Conservation (phyloP, 2,888 invertebrate genomes). For the Epirrhoe alternata region DNA sequence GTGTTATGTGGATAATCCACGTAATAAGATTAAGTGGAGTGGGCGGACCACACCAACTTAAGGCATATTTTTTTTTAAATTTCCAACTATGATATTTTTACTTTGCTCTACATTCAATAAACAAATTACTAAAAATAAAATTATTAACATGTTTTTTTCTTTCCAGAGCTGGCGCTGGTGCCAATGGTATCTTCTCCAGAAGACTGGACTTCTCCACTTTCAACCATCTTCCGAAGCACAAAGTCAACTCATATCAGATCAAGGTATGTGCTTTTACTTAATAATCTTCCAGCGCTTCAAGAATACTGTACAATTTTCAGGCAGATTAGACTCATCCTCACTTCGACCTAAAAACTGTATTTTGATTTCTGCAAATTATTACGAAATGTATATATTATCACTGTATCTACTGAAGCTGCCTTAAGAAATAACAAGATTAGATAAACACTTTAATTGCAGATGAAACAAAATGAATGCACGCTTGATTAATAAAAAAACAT, state of each 20-base stretch:
- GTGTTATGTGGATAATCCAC: slow-evolving; percentile 43
- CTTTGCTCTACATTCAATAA: no score
- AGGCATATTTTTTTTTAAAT: not conserved
- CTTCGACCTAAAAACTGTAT: no score
- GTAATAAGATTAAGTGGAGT: slow-evolving; percentile 52
- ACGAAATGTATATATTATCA: no score
- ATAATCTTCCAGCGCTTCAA: not conserved
- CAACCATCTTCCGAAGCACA: slow-evolving; percentile 96
- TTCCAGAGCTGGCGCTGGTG: slow-evolving; percentile 93
- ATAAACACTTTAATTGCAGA: not conserved
- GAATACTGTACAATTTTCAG: not conserved
- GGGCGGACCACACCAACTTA: slow-evolving; percentile 1
- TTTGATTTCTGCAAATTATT: no score
- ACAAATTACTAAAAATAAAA: not conserved
- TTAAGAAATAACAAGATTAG: not conserved
- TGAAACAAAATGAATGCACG: not conserved
- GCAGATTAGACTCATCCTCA: no score
- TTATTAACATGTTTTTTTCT: slow-evolving; percentile 42
- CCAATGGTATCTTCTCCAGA: slow-evolving; percentile 96
- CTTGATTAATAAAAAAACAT: not conserved
- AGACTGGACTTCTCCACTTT: slow-evolving; percentile 97
- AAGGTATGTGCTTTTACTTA: slow-evolving; percentile 88
- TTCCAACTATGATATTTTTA: no score
- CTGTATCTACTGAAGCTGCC: not conserved
- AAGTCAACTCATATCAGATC: slow-evolving; percentile 99